Evolutionary conservation across 2,888 invertebrate species (phyloP).

Genomic region (Argyresthia goedartella): DNA sequence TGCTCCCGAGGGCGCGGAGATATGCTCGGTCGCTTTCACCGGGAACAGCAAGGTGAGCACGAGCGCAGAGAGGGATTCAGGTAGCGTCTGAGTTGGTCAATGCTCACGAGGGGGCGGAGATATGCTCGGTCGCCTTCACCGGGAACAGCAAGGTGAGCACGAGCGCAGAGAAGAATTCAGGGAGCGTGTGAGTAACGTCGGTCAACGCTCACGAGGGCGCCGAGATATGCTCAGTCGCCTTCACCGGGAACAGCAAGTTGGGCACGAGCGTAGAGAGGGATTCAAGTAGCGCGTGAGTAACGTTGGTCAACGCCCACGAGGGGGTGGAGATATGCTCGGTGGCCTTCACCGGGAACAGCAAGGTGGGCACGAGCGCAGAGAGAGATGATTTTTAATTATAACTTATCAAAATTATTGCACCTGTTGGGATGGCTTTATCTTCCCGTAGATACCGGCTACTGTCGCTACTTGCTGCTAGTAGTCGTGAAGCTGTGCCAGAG

Average conservation of each 20-base stretch:
- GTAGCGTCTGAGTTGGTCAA: no score
- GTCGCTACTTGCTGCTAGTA: no score
- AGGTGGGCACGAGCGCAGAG: slow-evolving; percentile 65
- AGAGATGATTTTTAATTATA: no score
- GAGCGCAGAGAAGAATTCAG: no score
- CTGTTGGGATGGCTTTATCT: no score
- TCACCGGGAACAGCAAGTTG: slow-evolving; percentile 97
- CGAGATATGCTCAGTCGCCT: slow-evolving; percentile 93
- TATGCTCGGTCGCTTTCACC: slow-evolving; percentile 94
- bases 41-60: slow-evolving; percentile 98
- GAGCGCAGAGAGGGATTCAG: no score
- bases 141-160: slow-evolving; percentile 98
- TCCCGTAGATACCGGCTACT: no score
- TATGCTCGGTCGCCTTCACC: slow-evolving; percentile 94
- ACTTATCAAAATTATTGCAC: no score
- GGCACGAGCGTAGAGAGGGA: no score
- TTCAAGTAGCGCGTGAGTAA: slow-evolving; percentile 86
- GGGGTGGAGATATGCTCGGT: slow-evolving; percentile 95
- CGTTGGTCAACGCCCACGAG: slow-evolving; percentile 91
- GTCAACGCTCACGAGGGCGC: slow-evolving; percentile 93
- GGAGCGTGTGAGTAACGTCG: no score
- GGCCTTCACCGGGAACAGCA: slow-evolving; percentile 94
- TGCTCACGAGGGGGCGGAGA: slow-evolving; percentile 95
- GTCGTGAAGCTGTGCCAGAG: no score
- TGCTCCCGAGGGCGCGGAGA: slow-evolving; percentile 95